phyloP scores from a whole-genome alignment of 1,140 invertebrate genomes.

The Diorhabda elongata region DNA sequence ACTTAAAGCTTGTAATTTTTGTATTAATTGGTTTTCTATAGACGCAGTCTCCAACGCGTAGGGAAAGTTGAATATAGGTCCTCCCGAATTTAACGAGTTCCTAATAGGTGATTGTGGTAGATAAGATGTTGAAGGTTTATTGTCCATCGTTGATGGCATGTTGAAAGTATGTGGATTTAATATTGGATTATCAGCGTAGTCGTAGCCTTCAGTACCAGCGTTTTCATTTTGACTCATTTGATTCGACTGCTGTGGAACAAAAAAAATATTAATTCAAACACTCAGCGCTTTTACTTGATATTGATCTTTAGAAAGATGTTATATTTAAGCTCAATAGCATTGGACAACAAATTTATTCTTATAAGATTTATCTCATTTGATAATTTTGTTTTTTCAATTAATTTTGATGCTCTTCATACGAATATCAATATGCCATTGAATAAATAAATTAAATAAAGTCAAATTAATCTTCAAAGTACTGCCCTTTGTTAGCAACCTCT shows the following conservation, averaged over 20 bases:
- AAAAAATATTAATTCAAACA: not conserved
- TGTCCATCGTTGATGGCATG: slow-evolving; percentile 40
- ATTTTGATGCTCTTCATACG: too few species aligned
- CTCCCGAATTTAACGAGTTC: slow-evolving; percentile 33
- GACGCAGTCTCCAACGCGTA: slow-evolving; percentile 29
- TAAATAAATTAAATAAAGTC: too few species aligned
- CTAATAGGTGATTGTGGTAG: slow-evolving; percentile 40
- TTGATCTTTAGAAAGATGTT: too few species aligned
- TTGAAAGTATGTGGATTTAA: slow-evolving; percentile 27
- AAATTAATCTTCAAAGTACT: too few species aligned
- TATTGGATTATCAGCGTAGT: slow-evolving; percentile 9
- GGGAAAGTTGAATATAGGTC: slow-evolving; percentile 38
- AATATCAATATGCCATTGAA: too few species aligned
- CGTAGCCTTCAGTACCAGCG: slow-evolving; percentile 1
- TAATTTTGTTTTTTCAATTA: too few species aligned
- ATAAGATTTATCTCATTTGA: too few species aligned
- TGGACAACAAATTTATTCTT: too few species aligned
- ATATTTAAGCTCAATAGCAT: too few species aligned
- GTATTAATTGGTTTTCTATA: slow-evolving; percentile 38
- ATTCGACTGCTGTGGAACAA: slow-evolving; percentile 18
- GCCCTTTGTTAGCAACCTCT: too few species aligned
- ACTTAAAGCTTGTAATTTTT: slow-evolving; percentile 39
- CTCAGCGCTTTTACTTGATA: not conserved
- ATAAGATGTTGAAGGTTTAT: slow-evolving; percentile 36
- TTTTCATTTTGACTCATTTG: not conserved